Percentiles rank a stretch among this genome's conserved stretches.
phyloP scores from a whole-genome alignment of 2,113 vertebrate species.

The Macrotus californicus region DNA sequence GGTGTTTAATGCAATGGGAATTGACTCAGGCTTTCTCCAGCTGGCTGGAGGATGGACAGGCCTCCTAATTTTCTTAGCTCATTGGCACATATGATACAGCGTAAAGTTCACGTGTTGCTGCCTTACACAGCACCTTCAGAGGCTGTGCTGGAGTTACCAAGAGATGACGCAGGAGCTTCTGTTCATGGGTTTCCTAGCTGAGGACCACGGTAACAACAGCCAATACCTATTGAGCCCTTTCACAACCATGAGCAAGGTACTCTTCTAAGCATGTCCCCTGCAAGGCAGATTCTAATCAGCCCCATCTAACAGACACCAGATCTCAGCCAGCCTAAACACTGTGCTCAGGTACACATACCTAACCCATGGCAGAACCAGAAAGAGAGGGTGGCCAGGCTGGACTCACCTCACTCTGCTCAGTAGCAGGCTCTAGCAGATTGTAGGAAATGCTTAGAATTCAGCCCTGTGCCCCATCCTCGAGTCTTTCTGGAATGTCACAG shows the following conservation, averaged over 20 bases:
- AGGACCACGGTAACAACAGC: neutral
- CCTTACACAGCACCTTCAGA: neutral
- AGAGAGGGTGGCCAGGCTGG: neutral
- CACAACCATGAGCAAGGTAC: neutral
- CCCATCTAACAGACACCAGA: neutral
- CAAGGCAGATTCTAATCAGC: neutral
- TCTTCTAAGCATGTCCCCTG: neutral
- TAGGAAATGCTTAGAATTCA: neutral
- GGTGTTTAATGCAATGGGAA: neutral
- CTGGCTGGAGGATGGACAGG: neutral
- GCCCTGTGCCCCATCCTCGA: neutral
- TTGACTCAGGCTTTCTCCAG: neutral
- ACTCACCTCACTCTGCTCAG: neutral
- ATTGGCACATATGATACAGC: neutral
- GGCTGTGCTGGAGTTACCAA: neutral
- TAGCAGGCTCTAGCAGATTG: neutral
- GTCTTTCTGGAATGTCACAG: neutral
- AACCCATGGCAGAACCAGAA: neutral
- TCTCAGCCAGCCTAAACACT: neutral
- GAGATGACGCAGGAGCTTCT: neutral
- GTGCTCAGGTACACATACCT: neutral
- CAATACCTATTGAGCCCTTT: neutral
- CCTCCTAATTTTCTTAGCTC: neutral
- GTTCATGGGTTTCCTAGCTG: neutral
- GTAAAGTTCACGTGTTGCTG: neutral